Evolutionary conservation across 37 sponge, comb jelly and placozoan genomes (phyloP).

Genomic region (Halichondria panicea): DNA sequence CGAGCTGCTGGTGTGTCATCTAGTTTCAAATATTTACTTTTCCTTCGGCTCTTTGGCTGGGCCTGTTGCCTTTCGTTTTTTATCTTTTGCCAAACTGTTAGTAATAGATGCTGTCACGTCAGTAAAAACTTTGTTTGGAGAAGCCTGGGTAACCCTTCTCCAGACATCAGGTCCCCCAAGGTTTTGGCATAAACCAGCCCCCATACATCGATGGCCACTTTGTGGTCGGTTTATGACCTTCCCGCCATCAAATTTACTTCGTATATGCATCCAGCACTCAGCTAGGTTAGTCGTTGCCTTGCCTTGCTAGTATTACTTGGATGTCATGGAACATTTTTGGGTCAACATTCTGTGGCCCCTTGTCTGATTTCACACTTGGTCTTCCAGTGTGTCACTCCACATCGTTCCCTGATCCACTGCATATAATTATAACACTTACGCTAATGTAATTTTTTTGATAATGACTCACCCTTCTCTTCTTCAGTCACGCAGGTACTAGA

Average conservation of each 20-base stretch:
- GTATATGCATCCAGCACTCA: constrained; percentile 47
- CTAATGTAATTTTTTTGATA: no score
- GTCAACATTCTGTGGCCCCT: background rate
- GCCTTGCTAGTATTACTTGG: constrained; percentile 4
- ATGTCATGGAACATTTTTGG: constrained; percentile 19
- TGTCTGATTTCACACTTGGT: background rate
- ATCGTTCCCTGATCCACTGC: no score
- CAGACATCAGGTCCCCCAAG: constrained; percentile 21
- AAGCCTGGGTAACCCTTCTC: constrained; percentile 22
- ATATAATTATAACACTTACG: no score
- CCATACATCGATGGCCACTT: constrained; percentile 25
- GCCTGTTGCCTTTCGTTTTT: constrained; percentile 18
- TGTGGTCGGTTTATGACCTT: constrained; percentile 37
- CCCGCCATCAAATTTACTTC: constrained; percentile 55
- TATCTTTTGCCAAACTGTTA: background rate
- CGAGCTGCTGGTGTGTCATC: background rate
- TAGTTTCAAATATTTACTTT: background rate
- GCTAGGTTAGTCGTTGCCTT: constrained; percentile 51
- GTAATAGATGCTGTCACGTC: background rate
- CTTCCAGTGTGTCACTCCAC: constrained; percentile 17
- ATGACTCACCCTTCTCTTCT: no score
- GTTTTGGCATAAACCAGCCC: constrained; percentile 28
- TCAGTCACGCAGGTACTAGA: no score
- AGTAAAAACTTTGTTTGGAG: constrained; percentile 25
- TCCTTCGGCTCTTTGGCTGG: background rate